Evolutionary conservation across 2,888 invertebrate species (phyloP), one percentile per base, ranked within the genome.

Genomic region (Halictus ligatus): DNA sequence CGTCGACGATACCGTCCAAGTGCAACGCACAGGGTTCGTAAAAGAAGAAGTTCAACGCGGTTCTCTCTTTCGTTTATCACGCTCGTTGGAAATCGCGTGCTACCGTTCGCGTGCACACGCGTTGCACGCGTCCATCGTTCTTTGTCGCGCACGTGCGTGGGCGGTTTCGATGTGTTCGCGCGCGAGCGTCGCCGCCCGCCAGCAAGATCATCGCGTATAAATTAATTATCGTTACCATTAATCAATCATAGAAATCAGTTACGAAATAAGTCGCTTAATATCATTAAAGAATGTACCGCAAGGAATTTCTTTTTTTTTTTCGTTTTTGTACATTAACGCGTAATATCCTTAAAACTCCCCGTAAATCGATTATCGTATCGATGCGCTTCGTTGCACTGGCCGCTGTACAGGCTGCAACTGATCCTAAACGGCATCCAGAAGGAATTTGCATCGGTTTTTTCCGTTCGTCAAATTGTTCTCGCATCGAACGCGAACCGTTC

Each of bases 241-340:
- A 90, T 85, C 78, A 86, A 91, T 89, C 76, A 88, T 88, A 88
- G 80, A 91, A 89, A 87, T 88, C 76, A 91, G 76, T 85, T 84
- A 90, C 74, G 75, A 87, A 88, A 87, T 89, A 89, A 90, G 86
- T 90, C 88, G 83, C 87, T 87, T 89, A 90, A 88, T 83, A 88
- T 86, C 81, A 89, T 89, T 88, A 85, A 91, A 64, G 84, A 92
- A 92, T 92, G 93, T 93, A 94, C 93, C 92, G 92, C 90, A 92
- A 92, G 91, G 88, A 94, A 93, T 60, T 87, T 69, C 35, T 69
- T 18, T 21, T 13, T 69, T 18, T 10, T 25, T 18, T 10, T 25
- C 3, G 2, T 69, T 69, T 40, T 69, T 71, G 82, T 80, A 71
- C n/a, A 85, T 87, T 79, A 83, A 81, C 86, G 89, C 81, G 75